phyloP scores from a whole-genome alignment of 2,888 invertebrate species.

The Podotricha telesiphe region DNA sequence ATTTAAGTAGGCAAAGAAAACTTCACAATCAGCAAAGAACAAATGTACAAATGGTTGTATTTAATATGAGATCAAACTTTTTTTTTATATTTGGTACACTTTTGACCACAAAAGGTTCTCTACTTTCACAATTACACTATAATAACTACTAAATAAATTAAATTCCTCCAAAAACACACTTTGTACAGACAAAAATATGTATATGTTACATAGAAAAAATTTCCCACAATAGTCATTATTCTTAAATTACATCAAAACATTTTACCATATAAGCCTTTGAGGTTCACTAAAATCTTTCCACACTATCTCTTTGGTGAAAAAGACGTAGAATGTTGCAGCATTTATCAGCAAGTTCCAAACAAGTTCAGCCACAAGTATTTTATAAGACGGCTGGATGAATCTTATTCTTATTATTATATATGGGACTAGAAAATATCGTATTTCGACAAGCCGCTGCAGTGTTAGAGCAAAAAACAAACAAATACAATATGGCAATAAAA shows the following conservation, averaged over 20 bases:
- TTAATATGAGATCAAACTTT: too few relatives aligned
- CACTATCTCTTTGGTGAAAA: constrained; percentile 89
- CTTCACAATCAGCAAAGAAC: too few relatives aligned
- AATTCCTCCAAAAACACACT: neutral
- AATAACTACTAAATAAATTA: neutral
- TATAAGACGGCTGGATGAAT: constrained; percentile 72
- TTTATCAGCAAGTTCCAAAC: constrained; percentile 87
- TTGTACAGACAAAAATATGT: neutral
- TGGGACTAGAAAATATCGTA: constrained; percentile 97
- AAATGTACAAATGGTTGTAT: too few relatives aligned
- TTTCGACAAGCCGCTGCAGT: constrained; percentile 94
- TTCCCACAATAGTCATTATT: neutral
- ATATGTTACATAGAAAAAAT: constrained; percentile 4
- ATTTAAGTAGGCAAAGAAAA: too few relatives aligned
- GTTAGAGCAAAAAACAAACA: constrained; percentile 86
- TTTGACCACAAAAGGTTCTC: neutral
- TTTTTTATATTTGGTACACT: too few relatives aligned
- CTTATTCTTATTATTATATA: constrained; percentile 92
- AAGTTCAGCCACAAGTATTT: constrained; percentile 84
- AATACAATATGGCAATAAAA: constrained; percentile 84
- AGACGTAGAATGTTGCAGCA: constrained; percentile 87
- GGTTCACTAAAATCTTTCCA: constrained; percentile 89
- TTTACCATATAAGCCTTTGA: constrained; percentile 95
- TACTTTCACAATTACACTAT: too few relatives aligned
- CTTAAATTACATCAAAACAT: neutral